A percentile compares a stretch with the other conserved stretches of the same genome.
Conservation (phyloP, 1,140 invertebrate species). For the Trigoniulus corallinus region DNA sequence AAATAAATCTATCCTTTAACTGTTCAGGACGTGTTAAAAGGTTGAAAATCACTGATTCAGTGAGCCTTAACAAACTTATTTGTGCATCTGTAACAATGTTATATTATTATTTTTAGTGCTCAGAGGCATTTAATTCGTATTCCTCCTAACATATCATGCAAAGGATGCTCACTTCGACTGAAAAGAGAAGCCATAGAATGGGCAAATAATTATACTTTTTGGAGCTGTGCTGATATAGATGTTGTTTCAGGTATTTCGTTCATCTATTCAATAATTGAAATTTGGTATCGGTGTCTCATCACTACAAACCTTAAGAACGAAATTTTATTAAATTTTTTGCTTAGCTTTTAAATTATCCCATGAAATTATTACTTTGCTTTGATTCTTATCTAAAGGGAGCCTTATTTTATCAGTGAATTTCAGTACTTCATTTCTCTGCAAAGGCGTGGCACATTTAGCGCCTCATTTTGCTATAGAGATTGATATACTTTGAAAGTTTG, state of each 20-base stretch:
- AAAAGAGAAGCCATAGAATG: constrained; percentile 78
- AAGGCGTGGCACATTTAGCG: not conserved
- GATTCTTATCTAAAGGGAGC: too few species aligned
- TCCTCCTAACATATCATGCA: constrained; percentile 63
- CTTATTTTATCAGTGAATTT: too few species aligned
- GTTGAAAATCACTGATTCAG: too few species aligned
- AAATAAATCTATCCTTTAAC: too few species aligned
- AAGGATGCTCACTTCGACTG: constrained; percentile 73
- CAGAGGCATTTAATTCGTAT: constrained; percentile 60
- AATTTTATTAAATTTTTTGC: not conserved
- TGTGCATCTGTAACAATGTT: too few species aligned
- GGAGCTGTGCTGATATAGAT: constrained; percentile 90
- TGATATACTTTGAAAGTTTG: too few species aligned
- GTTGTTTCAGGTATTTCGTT: constrained; percentile 32
- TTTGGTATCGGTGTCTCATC: too few species aligned
- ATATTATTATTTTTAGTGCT: constrained; percentile 39
- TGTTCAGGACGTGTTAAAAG: too few species aligned
- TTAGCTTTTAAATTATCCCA: too few species aligned
- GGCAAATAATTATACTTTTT: constrained; percentile 67
- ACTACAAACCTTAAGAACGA: not conserved
- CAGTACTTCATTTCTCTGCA: not conserved
- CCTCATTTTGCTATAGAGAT: too few species aligned
- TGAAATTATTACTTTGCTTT: too few species aligned
- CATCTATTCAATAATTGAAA: not conserved
- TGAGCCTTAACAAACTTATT: too few species aligned